phyloP scores from a whole-genome alignment of 2,113 vertebrate species.

The Anthoscopus minutus region DNA sequence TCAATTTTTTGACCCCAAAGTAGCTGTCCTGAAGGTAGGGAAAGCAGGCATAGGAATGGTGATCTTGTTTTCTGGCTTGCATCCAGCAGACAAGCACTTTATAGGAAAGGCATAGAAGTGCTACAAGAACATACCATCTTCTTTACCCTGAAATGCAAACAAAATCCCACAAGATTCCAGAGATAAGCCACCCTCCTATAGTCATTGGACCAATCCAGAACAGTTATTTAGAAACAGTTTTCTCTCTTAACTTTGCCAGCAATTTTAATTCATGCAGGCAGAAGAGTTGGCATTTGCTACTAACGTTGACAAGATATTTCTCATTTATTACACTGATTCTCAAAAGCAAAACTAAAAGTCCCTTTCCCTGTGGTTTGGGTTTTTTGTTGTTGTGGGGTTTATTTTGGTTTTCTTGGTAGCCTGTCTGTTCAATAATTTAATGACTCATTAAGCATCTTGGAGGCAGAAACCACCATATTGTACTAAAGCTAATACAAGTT shows the following conservation, averaged over 20 bases:
- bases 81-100: not conserved
- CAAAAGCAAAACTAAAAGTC: not conserved
- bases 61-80: not conserved
- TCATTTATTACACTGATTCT: not conserved
- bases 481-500: not conserved
- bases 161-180: not conserved
- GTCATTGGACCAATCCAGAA: not conserved
- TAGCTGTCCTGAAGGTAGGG: no score
- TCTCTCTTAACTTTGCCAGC: not conserved
- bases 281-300: not conserved
- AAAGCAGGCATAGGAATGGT: not conserved
- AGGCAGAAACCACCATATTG: not conserved
- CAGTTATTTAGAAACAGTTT: not conserved
- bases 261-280: not conserved
- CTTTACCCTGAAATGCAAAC: not conserved
- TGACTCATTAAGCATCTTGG: not conserved
- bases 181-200: not conserved
- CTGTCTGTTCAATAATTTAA: not conserved
- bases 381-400: not conserved
- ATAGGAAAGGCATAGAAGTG: not conserved
- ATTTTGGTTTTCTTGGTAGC: not conserved
- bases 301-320: not conserved
- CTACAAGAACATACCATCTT: not conserved
- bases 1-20: not conserved
- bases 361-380: not conserved